Evolutionary conservation across 2,888 invertebrate genomes (phyloP), one percentile per base, ranked within the genome.

Genomic region (Octodonta nipae): DNA sequence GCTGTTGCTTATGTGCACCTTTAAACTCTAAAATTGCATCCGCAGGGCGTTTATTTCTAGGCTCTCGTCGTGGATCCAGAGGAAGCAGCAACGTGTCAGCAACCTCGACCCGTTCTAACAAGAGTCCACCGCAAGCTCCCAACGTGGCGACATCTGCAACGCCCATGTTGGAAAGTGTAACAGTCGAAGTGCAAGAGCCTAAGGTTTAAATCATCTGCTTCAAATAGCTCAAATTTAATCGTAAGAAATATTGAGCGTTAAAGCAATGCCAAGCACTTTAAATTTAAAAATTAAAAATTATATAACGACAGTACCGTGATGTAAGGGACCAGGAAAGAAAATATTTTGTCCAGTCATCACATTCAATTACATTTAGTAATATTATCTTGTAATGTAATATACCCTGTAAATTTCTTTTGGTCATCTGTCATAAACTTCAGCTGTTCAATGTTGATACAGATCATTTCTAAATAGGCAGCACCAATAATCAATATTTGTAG

Each of bases 51-150:
- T 54, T 58, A 51, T 62, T 66, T 58, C 55, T 66, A 64, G 70
- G 70, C 47, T 68, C 71, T 44, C 70, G 78, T 41, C 73, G 82
- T 38, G 81, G 78, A 38, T 84, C 83, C 39, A 73, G 77, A 54
- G 76, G 75, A 29, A 79, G 79, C 59, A 81, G 81, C 55, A 83
- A 77, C 47, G 77, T 78, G 34, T 82, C 83, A n/a, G 79, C 74
- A 30, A 69, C 75, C 13, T 82, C 83, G 14, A 61, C 74, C 44
- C 70, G 75, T 49, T 78, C 80, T 34, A 76, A 73, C 39, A 76
- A 68, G 54, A 74, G 67, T 42, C 63, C 63, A 54, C 46, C 61
- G 33, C 56, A 50, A 34, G 50, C 43, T 42, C 54, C 48, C 35
- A 48, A 49, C 30, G 48, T 49, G 30, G 38, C 40, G 31, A 51